Evolutionary conservation across 2,113 vertebrate genomes (phyloP), one percentile per base, ranked within the genome.

Genomic region (Chaenocephalus aceratus): DNA sequence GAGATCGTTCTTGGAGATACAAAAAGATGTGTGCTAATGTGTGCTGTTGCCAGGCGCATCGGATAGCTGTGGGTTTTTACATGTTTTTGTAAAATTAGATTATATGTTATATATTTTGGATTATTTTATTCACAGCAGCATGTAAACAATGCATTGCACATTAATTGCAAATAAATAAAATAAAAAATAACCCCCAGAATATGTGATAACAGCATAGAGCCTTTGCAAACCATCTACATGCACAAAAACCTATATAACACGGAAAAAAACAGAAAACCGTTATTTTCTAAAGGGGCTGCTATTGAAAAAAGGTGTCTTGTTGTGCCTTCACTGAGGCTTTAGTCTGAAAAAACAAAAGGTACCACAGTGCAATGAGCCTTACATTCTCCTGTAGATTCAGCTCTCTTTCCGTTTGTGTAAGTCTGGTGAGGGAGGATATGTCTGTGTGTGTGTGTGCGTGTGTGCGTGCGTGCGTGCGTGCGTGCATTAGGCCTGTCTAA

Each of bases 401-500:
- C 46, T 61, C 61, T 44, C 45, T 56, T 53, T 59, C 34, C 30
- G 30, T 30, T 30, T 30, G 30, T 30, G 30, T 30, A 30, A 30
- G 30, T 30, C 30, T 30, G 3, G 30, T 30, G 30, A 30, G 30
- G 30, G 30, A 30, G 30, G 30, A 30, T 30, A 21, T 21, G 21
- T 21, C 21, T 21, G 26, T 26, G 26, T 26, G 26, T 26, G 26
- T 23, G 21, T 44, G 53, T 56, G 61, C 53, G 45, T 66, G 30
- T 53, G 21, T 59, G 63, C 59, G 10, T 18, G 61, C 53, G 45
- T 66, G 30, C 53, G 21, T 59, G 63, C 59, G 10, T 18, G 53
- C 30, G 13, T 63, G 30, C n/a, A 44, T 64, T 26, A 72, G 53
- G 63, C 34, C 9, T 73, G 68, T 80, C 36, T 76, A 63, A 75